phyloP scores from a whole-genome alignment of 2,797 vertebrate genomes.

The Poecile montanus region DNA sequence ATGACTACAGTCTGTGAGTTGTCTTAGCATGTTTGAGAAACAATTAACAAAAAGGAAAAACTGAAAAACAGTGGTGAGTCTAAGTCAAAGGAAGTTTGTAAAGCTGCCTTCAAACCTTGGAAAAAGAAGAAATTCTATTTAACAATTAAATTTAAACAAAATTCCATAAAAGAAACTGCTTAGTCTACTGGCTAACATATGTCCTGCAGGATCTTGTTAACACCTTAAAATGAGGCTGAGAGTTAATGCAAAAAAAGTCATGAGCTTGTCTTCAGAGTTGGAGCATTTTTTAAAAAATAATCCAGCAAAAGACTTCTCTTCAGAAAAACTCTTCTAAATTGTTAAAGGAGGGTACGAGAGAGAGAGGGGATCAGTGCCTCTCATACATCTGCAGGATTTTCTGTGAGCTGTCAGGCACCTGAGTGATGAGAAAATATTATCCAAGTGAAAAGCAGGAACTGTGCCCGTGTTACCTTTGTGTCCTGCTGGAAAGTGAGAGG shows the following conservation, averaged over 20 bases:
- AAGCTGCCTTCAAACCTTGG: background rate
- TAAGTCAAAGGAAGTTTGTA: background rate
- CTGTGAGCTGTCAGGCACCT: background rate
- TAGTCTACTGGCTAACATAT: background rate
- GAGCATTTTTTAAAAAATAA: background rate
- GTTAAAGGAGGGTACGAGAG: background rate
- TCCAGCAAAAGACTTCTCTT: background rate
- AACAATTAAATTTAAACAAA: background rate
- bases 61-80: background rate
- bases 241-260: background rate
- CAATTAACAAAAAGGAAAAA: background rate
- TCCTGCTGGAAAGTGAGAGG: background rate
- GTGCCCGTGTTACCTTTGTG: background rate
- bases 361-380: background rate
- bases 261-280: background rate
- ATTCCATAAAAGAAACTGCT: background rate
- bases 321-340: background rate
- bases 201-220: background rate
- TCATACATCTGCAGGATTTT: background rate
- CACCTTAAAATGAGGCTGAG: background rate
- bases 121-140: background rate
- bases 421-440: background rate
- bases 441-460: background rate
- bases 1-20: fast-evolving
- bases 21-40: background rate